Conservation (phyloP, 30 jellyfish, hydroid and myxozoan genomes). For the Catostylus mosaicus region DNA sequence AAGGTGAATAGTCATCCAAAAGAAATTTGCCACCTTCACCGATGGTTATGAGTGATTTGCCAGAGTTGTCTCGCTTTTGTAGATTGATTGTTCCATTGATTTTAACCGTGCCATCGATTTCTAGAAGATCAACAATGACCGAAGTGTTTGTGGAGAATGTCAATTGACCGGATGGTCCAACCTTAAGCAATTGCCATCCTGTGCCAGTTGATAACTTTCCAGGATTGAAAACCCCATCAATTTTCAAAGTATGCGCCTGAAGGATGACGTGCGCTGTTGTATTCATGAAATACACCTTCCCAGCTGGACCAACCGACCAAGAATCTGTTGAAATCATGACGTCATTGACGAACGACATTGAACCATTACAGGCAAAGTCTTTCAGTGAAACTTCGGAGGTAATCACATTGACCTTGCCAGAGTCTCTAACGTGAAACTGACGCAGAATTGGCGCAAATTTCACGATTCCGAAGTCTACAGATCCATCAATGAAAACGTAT, state of each 20-base stretch:
- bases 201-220: conserved; percentile 40
- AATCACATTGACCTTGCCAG: conserved; percentile 33
- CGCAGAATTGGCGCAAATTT: conserved; percentile 15
- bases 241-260: conserved; percentile 33
- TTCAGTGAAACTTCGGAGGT: conserved; percentile 3
- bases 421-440: conserved; percentile 10
- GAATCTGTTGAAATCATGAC: conserved; percentile 6
- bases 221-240: conserved; percentile 50
- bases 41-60: conserved; percentile 46
- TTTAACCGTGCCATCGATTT: conserved; percentile 25
- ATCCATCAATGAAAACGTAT: conserved; percentile 18
- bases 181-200: conserved; percentile 50
- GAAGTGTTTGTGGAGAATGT: conserved; percentile 36
- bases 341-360: conserved; percentile 29
- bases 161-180: conserved; percentile 56
- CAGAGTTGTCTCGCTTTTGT: conserved; percentile 51
- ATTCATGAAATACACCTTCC: conserved; percentile 28
- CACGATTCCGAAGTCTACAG: conserved; percentile 20
- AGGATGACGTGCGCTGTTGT: conserved; percentile 12
- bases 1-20: conserved; percentile 43
- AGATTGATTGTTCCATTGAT: conserved; percentile 42
- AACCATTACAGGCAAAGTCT: conserved; percentile 26
- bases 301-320: conserved; percentile 42
- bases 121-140: conserved; percentile 31
- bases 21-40: conserved; percentile 46